Conservation (phyloP, 1,140 invertebrate genomes). For the Eubasilissa regina region DNA sequence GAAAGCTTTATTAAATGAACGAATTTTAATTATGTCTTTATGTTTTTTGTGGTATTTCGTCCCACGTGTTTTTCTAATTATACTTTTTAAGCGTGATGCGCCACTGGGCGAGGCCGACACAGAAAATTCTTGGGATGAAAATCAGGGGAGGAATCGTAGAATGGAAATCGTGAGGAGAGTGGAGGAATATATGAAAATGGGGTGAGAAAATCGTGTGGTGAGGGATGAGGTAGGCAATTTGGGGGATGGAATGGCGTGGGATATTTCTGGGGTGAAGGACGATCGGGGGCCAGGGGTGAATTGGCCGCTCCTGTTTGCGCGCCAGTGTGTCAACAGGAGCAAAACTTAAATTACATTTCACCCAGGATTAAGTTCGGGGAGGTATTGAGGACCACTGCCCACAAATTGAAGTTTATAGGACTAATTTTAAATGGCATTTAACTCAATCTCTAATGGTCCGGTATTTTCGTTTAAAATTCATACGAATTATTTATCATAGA, state of each 20-base stretch:
- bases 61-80: too few relatives aligned
- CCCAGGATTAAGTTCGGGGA: conserved; percentile 32
- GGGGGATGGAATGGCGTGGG: neutral
- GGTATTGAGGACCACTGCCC: neutral
- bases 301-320: conserved; percentile 51
- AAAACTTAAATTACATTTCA: conserved; percentile 59
- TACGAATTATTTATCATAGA: too few relatives aligned
- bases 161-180: conserved; percentile 2
- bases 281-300: conserved; percentile 8
- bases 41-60: too few relatives aligned
- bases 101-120: neutral
- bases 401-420: too few relatives aligned
- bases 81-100: too few relatives aligned
- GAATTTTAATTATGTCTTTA: too few relatives aligned
- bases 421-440: too few relatives aligned
- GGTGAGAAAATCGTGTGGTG: conserved; percentile 1
- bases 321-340: conserved; percentile 56
- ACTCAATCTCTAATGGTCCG: too few relatives aligned
- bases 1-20: too few relatives aligned
- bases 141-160: conserved; percentile 25
- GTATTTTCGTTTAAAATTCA: too few relatives aligned
- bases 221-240: neutral
- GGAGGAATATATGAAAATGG: too few relatives aligned
- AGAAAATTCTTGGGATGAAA: conserved; percentile 34
- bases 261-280: neutral